Conservation (phyloP, 1,140 invertebrate species). For the Drosophila orosa region DNA sequence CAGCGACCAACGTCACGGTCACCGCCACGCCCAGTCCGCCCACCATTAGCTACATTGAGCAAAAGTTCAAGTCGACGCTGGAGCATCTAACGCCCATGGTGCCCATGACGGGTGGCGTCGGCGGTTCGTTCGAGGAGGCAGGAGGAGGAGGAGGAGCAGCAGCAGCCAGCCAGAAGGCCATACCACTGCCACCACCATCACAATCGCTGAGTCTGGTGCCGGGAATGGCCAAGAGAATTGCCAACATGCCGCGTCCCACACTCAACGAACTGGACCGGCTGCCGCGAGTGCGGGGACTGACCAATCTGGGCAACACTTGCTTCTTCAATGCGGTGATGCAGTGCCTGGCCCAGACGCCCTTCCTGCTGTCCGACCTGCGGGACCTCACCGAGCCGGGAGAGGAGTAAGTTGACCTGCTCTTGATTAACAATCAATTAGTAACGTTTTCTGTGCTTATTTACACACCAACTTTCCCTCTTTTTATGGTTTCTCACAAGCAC, state of each 20-base stretch:
- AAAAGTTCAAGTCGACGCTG: slow-evolving; percentile 56
- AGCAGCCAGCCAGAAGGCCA: slow-evolving; percentile 29
- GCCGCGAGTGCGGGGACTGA: slow-evolving; percentile 88
- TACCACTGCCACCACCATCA: slow-evolving; percentile 61
- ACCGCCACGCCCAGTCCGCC: slow-evolving; percentile 15
- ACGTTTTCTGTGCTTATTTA: too few relatives aligned
- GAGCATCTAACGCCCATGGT: slow-evolving; percentile 60
- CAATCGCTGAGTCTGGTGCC: slow-evolving; percentile 44
- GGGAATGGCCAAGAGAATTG: slow-evolving; percentile 69
- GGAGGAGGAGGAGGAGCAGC: neutral
- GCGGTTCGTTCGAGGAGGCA: slow-evolving; percentile 22
- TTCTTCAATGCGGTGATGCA: slow-evolving; percentile 99
- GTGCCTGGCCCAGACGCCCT: slow-evolving; percentile 94
- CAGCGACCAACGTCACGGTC: too few relatives aligned
- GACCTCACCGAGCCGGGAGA: slow-evolving; percentile 89
- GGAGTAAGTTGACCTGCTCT: too few relatives aligned
- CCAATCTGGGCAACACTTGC: slow-evolving; percentile 97
- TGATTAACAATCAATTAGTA: too few relatives aligned
- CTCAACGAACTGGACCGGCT: slow-evolving; percentile 60
- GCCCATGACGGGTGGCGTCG: slow-evolving; percentile 46
- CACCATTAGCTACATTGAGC: slow-evolving; percentile 61
- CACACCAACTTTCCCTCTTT: too few relatives aligned
- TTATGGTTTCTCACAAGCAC: too few relatives aligned
- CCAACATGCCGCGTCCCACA: neutral
- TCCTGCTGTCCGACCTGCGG: slow-evolving; percentile 89